Evolutionary conservation across 2,888 invertebrate genomes (phyloP), one percentile per base, ranked within the genome.

Genomic region (Harpalus rufipes): DNA sequence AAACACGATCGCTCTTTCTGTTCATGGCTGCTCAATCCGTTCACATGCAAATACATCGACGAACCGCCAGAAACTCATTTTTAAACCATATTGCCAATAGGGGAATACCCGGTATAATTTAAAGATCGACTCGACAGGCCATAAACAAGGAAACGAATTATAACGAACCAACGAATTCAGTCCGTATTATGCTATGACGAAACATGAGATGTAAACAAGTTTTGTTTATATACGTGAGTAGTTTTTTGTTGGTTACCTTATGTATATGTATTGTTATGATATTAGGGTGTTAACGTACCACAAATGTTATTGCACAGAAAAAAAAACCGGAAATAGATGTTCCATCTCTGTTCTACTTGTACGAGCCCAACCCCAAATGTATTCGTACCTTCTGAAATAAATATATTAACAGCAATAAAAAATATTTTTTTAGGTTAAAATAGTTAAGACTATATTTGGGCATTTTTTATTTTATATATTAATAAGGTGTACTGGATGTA

Each of bases 41-140:
- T 95, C 89, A 94, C 95, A 61, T 95, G 95, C 92, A 95, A 95
- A 90, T 95, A 95, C 90, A 95, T 95, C 86, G 95, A 95, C 89
- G 91, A 91, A 87, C 91, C 91, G 76, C 91, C 91, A 82, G 91
- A 91, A 87, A 91, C 91, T 16, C 91, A 91, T 88, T 91, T 91
- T 87, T 91, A 90, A 89, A 86, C 76, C 16, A 41, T 25, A 18
- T 32, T 51, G 51, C 44, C 51, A 76, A 51, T 14, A 72, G 16
- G 56, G 78, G 78, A 58, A 78, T 58, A 32, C 56, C 56, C 56
- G 78, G 32, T 58, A 78, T 78, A 78, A 78, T 78, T 78, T 78
- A 25, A 56, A 78, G 78, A 78, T 56, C 58, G 74, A 68, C 32
- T 79, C 79, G 59, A 63, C 80, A 61, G 63, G 63, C 58, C n/a